phyloP scores from a whole-genome alignment of 2,888 invertebrate genomes.

The Reticulitermes lucifugus region DNA sequence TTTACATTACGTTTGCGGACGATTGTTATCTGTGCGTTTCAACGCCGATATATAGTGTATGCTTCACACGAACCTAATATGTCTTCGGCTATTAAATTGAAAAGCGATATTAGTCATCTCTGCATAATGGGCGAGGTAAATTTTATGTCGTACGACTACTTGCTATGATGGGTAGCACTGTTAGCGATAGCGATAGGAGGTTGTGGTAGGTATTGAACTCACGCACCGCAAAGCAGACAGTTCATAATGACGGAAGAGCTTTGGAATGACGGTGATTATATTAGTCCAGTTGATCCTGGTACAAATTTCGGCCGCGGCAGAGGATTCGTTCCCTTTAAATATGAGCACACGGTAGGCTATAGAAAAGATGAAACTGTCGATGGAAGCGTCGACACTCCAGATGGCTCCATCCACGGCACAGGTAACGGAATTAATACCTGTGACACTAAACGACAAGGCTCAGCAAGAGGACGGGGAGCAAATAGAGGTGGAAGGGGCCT shows the following conservation, averaged over 20 bases:
- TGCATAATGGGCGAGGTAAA: too few relatives aligned
- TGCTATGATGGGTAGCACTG: too few relatives aligned
- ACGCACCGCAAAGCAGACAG: too few relatives aligned
- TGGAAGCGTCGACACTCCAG: background rate
- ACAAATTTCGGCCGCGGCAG: conserved; percentile 67
- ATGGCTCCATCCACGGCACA: background rate
- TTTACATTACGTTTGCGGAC: too few relatives aligned
- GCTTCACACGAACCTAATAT: too few relatives aligned
- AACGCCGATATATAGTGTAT: too few relatives aligned
- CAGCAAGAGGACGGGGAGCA: conserved; percentile 5
- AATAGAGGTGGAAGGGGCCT: conserved; percentile 44
- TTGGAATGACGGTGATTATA: background rate
- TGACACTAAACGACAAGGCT: conserved; percentile 14
- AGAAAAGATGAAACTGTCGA: background rate
- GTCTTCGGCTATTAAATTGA: too few relatives aligned
- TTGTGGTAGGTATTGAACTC: too few relatives aligned
- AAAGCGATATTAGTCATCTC: too few relatives aligned
- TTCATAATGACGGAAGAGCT: background rate
- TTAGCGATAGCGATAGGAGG: too few relatives aligned
- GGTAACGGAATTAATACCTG: background rate
- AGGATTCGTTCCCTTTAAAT: conserved; percentile 65
- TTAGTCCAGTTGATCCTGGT: conserved; percentile 64
- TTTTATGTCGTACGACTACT: too few relatives aligned
- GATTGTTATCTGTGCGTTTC: too few relatives aligned
- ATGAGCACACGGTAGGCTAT: background rate